A percentile compares a stretch with the other conserved stretches of the same genome.
Conservation (phyloP, 2,888 invertebrate genomes). For the Hololepta plana region DNA sequence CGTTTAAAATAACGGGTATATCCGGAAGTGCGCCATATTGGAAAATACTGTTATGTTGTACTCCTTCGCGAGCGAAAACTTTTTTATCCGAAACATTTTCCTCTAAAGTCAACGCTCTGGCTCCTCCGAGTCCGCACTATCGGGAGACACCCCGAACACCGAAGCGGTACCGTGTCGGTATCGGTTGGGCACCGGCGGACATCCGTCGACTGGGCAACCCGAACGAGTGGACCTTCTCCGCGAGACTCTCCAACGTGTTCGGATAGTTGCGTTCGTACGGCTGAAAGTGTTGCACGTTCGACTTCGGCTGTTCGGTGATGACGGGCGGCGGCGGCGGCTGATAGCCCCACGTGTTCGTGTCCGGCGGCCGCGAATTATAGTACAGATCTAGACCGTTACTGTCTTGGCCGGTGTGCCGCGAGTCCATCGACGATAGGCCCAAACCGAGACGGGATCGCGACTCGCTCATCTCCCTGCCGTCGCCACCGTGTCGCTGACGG, state of each 20-base stretch:
- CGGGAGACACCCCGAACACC: not conserved
- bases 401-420: slow-evolving; percentile 34
- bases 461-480: slow-evolving; percentile 61
- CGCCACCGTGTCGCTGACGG: slow-evolving; percentile 43
- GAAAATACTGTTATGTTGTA: too few relatives aligned
- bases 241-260: slow-evolving; percentile 77
- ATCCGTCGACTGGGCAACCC: slow-evolving; percentile 38
- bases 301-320: slow-evolving; percentile 80
- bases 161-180: slow-evolving; percentile 21
- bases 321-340: slow-evolving; percentile 77
- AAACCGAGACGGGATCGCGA: slow-evolving; percentile 59
- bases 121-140: too few relatives aligned
- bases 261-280: slow-evolving; percentile 75
- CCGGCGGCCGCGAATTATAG: slow-evolving; percentile 58
- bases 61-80: too few relatives aligned
- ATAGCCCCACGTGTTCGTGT: slow-evolving; percentile 36
- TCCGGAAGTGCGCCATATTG: too few relatives aligned
- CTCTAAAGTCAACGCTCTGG: too few relatives aligned
- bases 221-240: slow-evolving; percentile 84
- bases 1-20: too few relatives aligned
- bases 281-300: slow-evolving; percentile 64
- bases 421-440: slow-evolving; percentile 45
- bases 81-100: too few relatives aligned
- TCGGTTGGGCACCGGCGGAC: slow-evolving; percentile 45
- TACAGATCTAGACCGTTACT: slow-evolving; percentile 56